Evolutionary conservation across 2,113 vertebrate species (phyloP).

Genomic region (Thinocorus orbignyianus): DNA sequence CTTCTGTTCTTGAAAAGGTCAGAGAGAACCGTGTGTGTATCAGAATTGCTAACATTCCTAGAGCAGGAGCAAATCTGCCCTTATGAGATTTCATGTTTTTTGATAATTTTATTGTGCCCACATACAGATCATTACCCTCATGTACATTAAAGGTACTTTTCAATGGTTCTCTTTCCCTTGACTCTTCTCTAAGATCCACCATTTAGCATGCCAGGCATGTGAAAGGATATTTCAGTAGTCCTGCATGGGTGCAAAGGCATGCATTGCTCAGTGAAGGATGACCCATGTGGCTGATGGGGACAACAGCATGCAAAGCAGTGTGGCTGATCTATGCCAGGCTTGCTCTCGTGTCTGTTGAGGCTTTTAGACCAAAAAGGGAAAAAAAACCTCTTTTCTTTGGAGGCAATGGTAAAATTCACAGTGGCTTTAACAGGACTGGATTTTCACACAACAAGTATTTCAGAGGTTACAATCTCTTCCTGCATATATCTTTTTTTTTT

Average conservation of each 20-base stretch:
- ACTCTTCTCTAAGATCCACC: neutral
- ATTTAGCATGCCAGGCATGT: accelerated
- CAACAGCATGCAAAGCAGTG: accelerated
- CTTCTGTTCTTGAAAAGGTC: neutral
- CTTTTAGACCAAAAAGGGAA: neutral
- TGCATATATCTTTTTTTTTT: neutral
- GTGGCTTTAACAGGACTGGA: neutral
- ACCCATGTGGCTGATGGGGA: neutral
- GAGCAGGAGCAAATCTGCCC: neutral
- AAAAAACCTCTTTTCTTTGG: neutral
- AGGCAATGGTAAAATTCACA: neutral
- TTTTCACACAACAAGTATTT: neutral
- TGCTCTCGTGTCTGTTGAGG: neutral
- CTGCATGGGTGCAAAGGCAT: neutral
- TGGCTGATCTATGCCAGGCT: accelerated
- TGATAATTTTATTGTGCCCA: neutral
- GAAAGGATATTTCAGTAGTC: neutral
- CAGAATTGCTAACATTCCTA: neutral
- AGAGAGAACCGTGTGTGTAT: neutral
- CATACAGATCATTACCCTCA: accelerated
- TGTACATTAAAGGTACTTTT: neutral
- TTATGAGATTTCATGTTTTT: neutral
- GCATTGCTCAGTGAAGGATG: neutral
- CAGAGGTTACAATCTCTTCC: neutral
- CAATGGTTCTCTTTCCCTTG: neutral